A percentile compares a stretch with the other conserved stretches of the same genome.
phyloP scores from a whole-genome alignment of 2,888 invertebrate species.

The Drosophila conformis region DNA sequence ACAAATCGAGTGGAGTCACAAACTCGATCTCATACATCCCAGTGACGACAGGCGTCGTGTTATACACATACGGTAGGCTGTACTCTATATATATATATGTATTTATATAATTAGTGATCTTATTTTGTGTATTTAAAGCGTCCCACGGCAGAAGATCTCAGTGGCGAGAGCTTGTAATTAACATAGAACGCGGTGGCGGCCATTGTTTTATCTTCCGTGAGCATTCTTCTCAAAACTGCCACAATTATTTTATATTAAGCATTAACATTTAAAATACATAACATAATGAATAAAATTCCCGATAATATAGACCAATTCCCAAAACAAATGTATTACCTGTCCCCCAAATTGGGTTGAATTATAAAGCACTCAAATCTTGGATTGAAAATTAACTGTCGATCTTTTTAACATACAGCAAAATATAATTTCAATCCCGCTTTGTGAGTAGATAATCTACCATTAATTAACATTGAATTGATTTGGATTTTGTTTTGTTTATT shows the following conservation, averaged over 20 bases:
- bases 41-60: slow-evolving; percentile 90
- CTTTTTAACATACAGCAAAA: neutral
- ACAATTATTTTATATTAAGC: slow-evolving; percentile 73
- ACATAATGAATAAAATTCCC: slow-evolving; percentile 74
- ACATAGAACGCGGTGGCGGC: slow-evolving; percentile 44
- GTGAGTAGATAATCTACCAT: neutral
- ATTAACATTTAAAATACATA: slow-evolving; percentile 56
- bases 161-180: slow-evolving; percentile 82
- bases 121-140: slow-evolving; percentile 66
- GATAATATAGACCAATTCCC: slow-evolving; percentile 53
- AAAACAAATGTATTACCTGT: slow-evolving; percentile 6
- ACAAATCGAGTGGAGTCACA: slow-evolving; percentile 89
- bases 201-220: slow-evolving; percentile 73
- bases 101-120: neutral
- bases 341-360: neutral
- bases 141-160: slow-evolving; percentile 84
- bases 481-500: slow-evolving; percentile 45
- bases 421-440: neutral
- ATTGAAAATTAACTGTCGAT: neutral
- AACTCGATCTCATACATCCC: slow-evolving; percentile 90
- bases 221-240: slow-evolving; percentile 76
- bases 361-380: slow-evolving; percentile 4
- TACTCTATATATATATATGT: neutral
- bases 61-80: slow-evolving; percentile 87
- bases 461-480: slow-evolving; percentile 2